Percentiles rank a stretch among this genome's conserved stretches.
Conservation (phyloP, 1,140 invertebrate genomes). For the Orius insidiosus region DNA sequence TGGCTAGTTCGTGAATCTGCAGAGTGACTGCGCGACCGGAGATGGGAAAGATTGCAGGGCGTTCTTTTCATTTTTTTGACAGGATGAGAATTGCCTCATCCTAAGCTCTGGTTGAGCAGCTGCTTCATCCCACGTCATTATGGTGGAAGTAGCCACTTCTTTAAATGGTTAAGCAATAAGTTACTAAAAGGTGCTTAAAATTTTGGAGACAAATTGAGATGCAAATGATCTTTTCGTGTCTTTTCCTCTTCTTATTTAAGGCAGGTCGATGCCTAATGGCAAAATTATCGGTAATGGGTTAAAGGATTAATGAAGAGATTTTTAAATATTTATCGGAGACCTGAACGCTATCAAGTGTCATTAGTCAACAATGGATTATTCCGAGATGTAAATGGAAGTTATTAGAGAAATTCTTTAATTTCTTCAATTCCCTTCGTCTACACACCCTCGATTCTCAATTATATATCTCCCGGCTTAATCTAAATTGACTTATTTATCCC, state of each 20-base stretch:
- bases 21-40: no score
- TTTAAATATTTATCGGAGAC: slow-evolving; percentile 4
- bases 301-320: background rate
- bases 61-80: no score
- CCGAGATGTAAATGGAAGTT: background rate
- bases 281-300: background rate
- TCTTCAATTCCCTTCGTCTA: background rate
- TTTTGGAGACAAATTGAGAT: background rate
- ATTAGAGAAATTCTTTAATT: slow-evolving; percentile 1
- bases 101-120: no score
- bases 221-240: background rate
- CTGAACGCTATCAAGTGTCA: slow-evolving; percentile 3
- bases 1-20: no score
- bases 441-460: slow-evolving; percentile 6
- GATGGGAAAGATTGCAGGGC: no score
- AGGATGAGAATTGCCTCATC: no score
- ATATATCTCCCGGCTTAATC: slow-evolving; percentile 8
- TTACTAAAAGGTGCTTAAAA: no score
- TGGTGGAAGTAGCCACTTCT: no score
- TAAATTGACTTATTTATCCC: slow-evolving; percentile 15
- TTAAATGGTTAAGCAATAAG: no score
- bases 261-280: background rate
- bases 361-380: background rate
- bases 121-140: no score
- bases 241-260: background rate